These are phyloP conservation scores for Dicyrtomina minuta DNA, from an alignment of 2,888 invertebrate species.

Conservation along the genomic window DNA sequence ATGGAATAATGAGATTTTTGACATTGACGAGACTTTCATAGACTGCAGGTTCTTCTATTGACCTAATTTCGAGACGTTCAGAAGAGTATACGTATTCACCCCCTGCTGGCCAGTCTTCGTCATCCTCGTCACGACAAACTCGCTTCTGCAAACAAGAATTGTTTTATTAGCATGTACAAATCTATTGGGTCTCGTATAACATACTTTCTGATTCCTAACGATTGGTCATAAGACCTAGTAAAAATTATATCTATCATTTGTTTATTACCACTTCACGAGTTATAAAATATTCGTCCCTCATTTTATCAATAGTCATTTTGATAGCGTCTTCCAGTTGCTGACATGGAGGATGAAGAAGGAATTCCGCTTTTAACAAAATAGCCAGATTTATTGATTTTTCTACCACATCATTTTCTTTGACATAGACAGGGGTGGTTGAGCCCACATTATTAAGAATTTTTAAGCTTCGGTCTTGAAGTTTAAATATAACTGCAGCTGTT, in stretches of 20 bases:
- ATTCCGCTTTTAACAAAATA: slow-evolving; percentile 8
- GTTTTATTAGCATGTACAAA: too few species aligned
- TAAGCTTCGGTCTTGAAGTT: neutral
- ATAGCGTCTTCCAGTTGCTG: slow-evolving; percentile 17
- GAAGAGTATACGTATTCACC: neutral
- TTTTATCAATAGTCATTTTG: neutral
- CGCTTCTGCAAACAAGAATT: neutral
- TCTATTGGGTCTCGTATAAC: too few species aligned
- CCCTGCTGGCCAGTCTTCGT: neutral
- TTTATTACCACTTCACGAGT: neutral
- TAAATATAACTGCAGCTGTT: slow-evolving; percentile 10
- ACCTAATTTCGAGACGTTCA: neutral
- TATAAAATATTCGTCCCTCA: slow-evolving; percentile 1
- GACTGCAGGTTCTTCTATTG: neutral
- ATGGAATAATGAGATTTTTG: slow-evolving; percentile 8
- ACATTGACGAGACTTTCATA: neutral
- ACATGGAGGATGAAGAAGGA: slow-evolving; percentile 19
- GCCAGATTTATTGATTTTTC: neutral
- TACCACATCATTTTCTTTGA: neutral
- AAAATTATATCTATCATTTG: too few species aligned
- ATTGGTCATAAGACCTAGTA: too few species aligned
- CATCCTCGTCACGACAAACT: slow-evolving; percentile 11
- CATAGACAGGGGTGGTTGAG: neutral
- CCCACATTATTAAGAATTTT: neutral
- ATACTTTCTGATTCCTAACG: too few species aligned